Base-by-base conservation (phyloP, 1,140 invertebrate genomes). In the Drosophila nannoptera region DNA sequence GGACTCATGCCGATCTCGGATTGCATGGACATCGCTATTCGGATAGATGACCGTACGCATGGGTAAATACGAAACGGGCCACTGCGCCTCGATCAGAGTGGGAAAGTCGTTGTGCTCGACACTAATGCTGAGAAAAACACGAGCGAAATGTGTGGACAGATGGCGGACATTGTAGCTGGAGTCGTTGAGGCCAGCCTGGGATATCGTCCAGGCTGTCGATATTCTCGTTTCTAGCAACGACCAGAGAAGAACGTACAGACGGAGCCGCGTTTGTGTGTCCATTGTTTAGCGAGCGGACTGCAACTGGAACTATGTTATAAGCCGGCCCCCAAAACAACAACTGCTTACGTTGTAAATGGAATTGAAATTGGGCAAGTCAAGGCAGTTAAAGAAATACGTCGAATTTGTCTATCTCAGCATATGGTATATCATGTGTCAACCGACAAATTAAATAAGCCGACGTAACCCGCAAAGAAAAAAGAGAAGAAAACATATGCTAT, bases 111-210 rank as follows among this genome's bases (percentile, higher is more conserved):
- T 73, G 7, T 58, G 66, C 31, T 78, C 56, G 4, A 78, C 75
- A n/a, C 65, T 70, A 4, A 88, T 81, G 36, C 87, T 77, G n/a
- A 88, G 80, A 49, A 88, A 88, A 7, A 88, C 87, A 4, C 87
- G 77, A 45, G 80, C 59, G 29, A 73, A 88, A 12, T 88, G 80
- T 55, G 77, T 84, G 8, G 87, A 86, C n/a, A 88, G 38, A 48
- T 88, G 87, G 6, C 80, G 80, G 29, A 88, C 87, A 38, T 73
- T 72, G 64, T 88, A 88, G 22, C 60, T 84, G 56, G 87, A 78
- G n/a, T 78, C 77, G 63, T 84, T 86, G 0, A 87, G 52, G 22
- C 80, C 87, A 7, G 75, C 54, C 31, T 88, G 69, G 0, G 73
- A 45, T 14, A 84, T 14, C 14, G 71, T 9, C 78, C 83, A 83